A percentile compares a stretch with the other conserved stretches of the same genome.
phyloP scores from a whole-genome alignment of 2,797 vertebrate genomes.

The Tapirus indicus region DNA sequence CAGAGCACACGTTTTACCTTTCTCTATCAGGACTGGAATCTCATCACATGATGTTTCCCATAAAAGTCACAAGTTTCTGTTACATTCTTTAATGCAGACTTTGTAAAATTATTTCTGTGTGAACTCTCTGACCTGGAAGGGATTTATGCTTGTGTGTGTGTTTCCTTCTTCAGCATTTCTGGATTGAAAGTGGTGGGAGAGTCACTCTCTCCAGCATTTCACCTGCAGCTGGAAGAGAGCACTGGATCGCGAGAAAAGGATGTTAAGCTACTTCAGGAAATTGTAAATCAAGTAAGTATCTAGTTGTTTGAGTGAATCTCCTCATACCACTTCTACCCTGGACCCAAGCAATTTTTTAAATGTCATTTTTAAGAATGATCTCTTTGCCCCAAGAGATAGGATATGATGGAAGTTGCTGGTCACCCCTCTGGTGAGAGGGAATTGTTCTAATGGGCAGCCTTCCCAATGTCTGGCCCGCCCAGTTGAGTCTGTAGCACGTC shows the following conservation, averaged over 20 bases:
- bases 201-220: constrained; percentile 93
- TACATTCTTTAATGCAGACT: too few species aligned
- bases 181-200: constrained; percentile 95
- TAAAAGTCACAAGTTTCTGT: not conserved
- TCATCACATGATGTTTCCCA: fast-evolving
- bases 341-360: not conserved
- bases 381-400: not conserved
- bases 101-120: not conserved
- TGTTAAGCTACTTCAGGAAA: constrained; percentile 91
- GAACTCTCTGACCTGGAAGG: not conserved
- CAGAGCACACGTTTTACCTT: fast-evolving
- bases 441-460: not conserved
- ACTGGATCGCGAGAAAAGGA: constrained; percentile 94
- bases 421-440: not conserved
- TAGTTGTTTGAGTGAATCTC: not conserved
- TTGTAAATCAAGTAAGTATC: constrained; percentile 93
- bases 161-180: constrained; percentile 88
- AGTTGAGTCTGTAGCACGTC: not conserved
- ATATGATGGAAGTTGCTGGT: too few species aligned
- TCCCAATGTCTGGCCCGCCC: fast-evolving
- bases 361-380: not conserved
- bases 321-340: not conserved
- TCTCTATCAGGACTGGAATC: not conserved
- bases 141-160: not conserved
- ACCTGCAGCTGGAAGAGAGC: constrained; percentile 94